Percentiles rank a stretch among this genome's conserved stretches.
Conservation (phyloP, 1,140 invertebrate species). For the Palaemon carinicauda region DNA sequence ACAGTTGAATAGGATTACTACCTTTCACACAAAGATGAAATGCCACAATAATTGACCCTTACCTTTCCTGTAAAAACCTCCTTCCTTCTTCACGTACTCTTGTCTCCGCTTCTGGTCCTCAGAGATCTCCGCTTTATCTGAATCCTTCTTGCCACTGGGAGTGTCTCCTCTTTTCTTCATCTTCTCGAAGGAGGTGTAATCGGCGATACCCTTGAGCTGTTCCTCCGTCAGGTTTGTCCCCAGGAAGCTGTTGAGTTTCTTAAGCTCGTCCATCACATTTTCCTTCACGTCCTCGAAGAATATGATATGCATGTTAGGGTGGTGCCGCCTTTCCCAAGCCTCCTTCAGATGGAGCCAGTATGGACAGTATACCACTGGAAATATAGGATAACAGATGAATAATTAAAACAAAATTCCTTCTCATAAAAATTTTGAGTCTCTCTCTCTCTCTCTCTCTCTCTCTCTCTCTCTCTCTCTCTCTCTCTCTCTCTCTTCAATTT, state of each 20-base stretch:
- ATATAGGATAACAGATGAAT: too few relatives aligned
- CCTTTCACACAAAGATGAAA: neutral
- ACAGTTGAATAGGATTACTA: too few relatives aligned
- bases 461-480: too few relatives aligned
- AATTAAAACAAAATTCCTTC: too few relatives aligned
- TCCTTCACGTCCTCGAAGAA: slow-evolving; percentile 60
- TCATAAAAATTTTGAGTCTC: too few relatives aligned
- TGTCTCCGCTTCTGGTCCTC: neutral
- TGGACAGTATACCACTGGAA: slow-evolving; percentile 32
- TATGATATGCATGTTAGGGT: slow-evolving; percentile 56
- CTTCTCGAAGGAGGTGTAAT: neutral
- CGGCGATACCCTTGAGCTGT: slow-evolving; percentile 71
- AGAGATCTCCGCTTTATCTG: neutral
- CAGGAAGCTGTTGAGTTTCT: slow-evolving; percentile 77
- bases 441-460: too few relatives aligned
- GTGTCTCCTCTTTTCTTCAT: neutral
- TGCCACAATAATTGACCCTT: neutral
- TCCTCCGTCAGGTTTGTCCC: slow-evolving; percentile 73
- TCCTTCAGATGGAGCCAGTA: slow-evolving; percentile 52
- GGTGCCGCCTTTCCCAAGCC: slow-evolving; percentile 55
- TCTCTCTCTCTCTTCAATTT: too few relatives aligned
- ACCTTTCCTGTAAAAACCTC: neutral
- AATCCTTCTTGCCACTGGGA: neutral
- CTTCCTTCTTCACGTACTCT: neutral
- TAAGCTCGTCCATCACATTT: slow-evolving; percentile 72